Evolutionary conservation across 2,797 vertebrate genomes (phyloP).

Genomic region (Hyperoplus immaculatus): DNA sequence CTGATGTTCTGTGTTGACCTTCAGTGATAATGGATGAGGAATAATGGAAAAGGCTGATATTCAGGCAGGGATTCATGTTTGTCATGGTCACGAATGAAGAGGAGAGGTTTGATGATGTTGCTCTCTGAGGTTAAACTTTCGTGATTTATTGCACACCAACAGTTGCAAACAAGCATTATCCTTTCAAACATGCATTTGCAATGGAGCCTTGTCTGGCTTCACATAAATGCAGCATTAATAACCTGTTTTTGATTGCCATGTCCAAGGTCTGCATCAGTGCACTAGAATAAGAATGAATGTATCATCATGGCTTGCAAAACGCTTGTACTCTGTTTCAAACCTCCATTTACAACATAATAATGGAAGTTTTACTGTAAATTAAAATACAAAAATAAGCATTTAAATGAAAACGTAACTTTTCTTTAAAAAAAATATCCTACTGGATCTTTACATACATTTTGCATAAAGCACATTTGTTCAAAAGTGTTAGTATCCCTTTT

Average conservation of each 20-base stretch:
- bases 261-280: background rate
- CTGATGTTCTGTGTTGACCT: constrained; percentile 74
- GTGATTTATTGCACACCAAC: constrained; percentile 15
- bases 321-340: constrained; percentile 2
- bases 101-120: constrained; percentile 18
- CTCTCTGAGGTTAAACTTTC: constrained; percentile 25
- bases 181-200: constrained; percentile 24
- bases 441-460: background rate
- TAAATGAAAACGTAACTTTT: background rate
- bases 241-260: constrained; percentile 30
- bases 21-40: constrained; percentile 74
- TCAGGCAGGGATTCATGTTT: constrained; percentile 48
- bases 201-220: constrained; percentile 6
- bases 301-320: constrained; percentile 11
- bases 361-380: background rate
- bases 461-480: background rate
- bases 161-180: constrained; percentile 13
- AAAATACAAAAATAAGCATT: background rate
- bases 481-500: background rate
- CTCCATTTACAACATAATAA: background rate
- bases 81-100: constrained; percentile 34
- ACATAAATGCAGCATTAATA: constrained; percentile 24
- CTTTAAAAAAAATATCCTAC: background rate
- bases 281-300: background rate
- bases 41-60: constrained; percentile 72